These are phyloP conservation scores for Apis cerana DNA, from an alignment of 1,140 invertebrate species.

Conservation along the genomic window DNA sequence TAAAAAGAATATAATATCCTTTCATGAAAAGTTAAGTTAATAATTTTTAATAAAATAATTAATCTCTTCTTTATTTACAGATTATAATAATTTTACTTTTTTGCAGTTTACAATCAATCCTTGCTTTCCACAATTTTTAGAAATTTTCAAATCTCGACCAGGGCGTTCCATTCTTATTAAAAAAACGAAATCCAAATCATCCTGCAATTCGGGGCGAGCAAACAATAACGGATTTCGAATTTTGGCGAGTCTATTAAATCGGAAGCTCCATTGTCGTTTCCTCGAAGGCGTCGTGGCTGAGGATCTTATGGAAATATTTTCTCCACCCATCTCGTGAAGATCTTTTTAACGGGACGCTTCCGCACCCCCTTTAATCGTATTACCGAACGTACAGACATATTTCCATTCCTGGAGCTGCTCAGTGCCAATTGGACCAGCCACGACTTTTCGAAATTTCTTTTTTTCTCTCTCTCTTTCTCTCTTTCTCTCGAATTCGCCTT, in stretches of 20 bases:
- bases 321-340: conserved; percentile 20
- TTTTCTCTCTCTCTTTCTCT: not conserved
- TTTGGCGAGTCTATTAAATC: conserved; percentile 50
- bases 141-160: not conserved
- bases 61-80: no score
- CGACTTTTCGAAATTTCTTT: conserved; percentile 12
- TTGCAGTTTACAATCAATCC: no score
- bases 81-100: no score
- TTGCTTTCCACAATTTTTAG: no score
- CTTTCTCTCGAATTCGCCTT: not conserved
- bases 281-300: conserved; percentile 44
- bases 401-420: conserved; percentile 55
- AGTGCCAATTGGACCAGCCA: conserved; percentile 44
- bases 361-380: conserved; percentile 59
- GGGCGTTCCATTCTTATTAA: not conserved
- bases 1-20: no score
- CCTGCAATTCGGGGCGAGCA: conserved; percentile 26
- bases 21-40: no score
- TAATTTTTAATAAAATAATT: no score
- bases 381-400: conserved; percentile 60
- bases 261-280: conserved; percentile 52
- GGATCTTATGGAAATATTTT: conserved; percentile 67
- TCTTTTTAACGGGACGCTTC: conserved; percentile 55
- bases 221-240: conserved; percentile 60
- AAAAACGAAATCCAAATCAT: not conserved